Base-by-base conservation (phyloP, 2,113 vertebrate genomes). In the Syrmaticus mikado region DNA sequence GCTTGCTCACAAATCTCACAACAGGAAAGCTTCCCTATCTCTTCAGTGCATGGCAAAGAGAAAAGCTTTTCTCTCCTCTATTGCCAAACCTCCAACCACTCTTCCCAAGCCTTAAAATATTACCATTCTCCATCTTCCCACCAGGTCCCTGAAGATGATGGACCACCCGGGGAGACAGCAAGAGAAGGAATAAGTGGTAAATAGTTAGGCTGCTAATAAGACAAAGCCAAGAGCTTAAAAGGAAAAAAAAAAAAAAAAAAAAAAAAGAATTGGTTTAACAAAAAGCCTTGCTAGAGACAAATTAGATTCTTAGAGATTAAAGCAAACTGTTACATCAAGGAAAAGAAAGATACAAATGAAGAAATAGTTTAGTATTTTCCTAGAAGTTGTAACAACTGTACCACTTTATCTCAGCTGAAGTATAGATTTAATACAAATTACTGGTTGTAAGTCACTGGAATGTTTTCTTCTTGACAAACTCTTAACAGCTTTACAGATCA, bases 401-500 rank as follows among this genome's bases (percentile, higher is more conserved):
- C 45, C 57, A 62, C 46, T 36, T 66, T 86, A 74, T 66, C 81
- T 66, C 50, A 78, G 18, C n/a, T 62, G 10, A 9, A 71, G 32
- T 13, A 46, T 40, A 8, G 0, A 0, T 60, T 81, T 75, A 17
- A 34, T 53, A 5, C 13, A 70, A 58, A 28, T 41, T 67, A 64
- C 48, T 48, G 24, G 4, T 82, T 85, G 36, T 30, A 72, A 40
- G 46, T 65, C 53, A 66, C 5, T 8, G 2, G 9, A 13, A 82
- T 24, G 5, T 66, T 76, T 80, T 28, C 24, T 52, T 72, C 52
- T 32, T 74, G 18, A 65, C 24, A 57, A 55, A 57, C 72, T 67
- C 71, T 52, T 92, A 89, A 58, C 34, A 78, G 52, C 13, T 92
- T 88, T 64, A 84, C 32, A 78, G 53, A 48, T 57, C 41, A 11